Evolutionary conservation across 2,113 vertebrate species (phyloP), one percentile per base, ranked within the genome.

Genomic region (Danionella cerebrum): DNA sequence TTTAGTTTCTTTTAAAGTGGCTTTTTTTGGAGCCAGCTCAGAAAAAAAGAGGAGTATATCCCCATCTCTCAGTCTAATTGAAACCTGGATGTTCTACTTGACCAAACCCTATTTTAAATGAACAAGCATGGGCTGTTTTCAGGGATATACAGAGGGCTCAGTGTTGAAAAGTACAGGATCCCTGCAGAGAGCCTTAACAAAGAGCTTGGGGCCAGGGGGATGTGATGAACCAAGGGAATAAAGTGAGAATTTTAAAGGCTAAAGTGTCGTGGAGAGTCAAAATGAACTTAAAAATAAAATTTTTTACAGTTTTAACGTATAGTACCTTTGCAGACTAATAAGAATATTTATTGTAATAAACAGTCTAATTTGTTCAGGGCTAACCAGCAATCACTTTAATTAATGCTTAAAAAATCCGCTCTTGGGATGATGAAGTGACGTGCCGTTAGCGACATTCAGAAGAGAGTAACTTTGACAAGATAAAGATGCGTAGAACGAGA

Each of bases 391-490:
- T 57, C 29, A 45, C 51, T 8, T 47, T 65, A 45, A 54, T 65
- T 31, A 21, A 22, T 54, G 3, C 29, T 59, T 21, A 44, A n/a
- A 54, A 62, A 62, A 53, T 11, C 7, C 12, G 29, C 12, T 72
- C 36, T 48, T 14, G 50, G 22, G 47, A 64, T 14, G 33, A 33
- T 6, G 14, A 16, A 39, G 14, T 36, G 21, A 41, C 27, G 72
- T 47, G 22, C 38, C 3, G 4, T 55, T 2, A 47, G 11, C 41
- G 19, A 70, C 54, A 63, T 60, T 67, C 41, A 64, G 33, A 33
- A 5, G 44, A 53, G 51, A 70, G 63, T 72, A 42, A 21, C 45
- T 66, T 36, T 60, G 59, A 41, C 70, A 25, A 29, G 67, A 54
- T 19, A 24, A 54, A 21, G 47, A 35, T 27, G 29, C 9, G n/a